Conservation (phyloP, 1,140 invertebrate species). For the Melitaea cinxia region DNA sequence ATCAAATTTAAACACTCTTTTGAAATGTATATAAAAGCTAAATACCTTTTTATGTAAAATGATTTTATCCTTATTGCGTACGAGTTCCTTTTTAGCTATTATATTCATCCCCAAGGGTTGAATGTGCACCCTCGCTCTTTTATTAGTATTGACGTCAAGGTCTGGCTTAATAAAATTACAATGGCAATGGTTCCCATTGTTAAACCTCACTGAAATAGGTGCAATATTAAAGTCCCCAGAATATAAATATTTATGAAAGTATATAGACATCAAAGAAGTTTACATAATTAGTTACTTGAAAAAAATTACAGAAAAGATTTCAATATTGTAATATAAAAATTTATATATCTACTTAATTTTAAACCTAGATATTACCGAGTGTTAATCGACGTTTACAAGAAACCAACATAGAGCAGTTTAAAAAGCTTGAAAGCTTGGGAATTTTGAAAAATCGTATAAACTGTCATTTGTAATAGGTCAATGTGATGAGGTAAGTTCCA, state of each 20-base stretch:
- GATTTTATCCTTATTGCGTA: neutral
- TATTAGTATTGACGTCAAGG: constrained; percentile 27
- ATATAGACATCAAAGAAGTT: neutral
- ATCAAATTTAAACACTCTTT: neutral
- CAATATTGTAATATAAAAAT: no score
- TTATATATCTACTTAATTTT: no score
- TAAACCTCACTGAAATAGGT: neutral
- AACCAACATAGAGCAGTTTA: no score
- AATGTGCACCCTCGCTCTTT: constrained; percentile 25
- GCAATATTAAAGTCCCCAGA: neutral
- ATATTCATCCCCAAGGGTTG: constrained; percentile 36
- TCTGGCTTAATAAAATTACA: constrained; percentile 36
- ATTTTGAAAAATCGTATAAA: no score
- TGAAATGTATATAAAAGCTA: neutral
- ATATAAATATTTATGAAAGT: neutral
- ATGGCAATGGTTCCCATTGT: constrained; percentile 21
- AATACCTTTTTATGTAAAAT: constrained; percentile 14
- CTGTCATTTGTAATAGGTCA: no score
- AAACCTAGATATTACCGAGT: no score
- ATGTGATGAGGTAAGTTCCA: no score
- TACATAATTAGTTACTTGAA: neutral
- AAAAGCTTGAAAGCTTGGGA: no score
- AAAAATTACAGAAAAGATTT: no score
- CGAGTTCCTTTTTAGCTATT: constrained; percentile 29
- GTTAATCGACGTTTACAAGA: no score